Evolutionary conservation across 2,797 vertebrate species (phyloP).

Genomic region (Aythya fuligula): DNA sequence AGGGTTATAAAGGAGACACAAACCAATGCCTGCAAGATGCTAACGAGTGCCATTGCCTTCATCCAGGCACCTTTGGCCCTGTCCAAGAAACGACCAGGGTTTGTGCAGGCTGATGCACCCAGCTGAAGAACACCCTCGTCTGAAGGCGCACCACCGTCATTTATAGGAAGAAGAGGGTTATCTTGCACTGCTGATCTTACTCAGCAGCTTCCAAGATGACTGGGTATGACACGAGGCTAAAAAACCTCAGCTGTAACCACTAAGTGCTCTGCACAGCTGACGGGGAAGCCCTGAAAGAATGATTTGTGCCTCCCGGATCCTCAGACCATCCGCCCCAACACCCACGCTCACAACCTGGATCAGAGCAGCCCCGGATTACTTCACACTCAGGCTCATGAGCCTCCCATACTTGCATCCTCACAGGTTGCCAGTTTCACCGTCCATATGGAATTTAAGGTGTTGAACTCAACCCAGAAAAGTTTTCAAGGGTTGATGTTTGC

Average conservation of each 20-base stretch:
- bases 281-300: not conserved
- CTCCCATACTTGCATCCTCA: not conserved
- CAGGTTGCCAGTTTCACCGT: fast-evolving
- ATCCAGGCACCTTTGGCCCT: not conserved
- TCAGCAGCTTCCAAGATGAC: slow-evolving; percentile 33
- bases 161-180: slow-evolving; percentile 17
- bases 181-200: not conserved
- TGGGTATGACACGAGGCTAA: not conserved
- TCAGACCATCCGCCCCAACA: not conserved
- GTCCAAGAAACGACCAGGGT: fast-evolving
- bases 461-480: not conserved
- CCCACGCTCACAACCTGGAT: fast-evolving
- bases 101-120: not conserved
- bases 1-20: not conserved
- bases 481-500: not conserved
- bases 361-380: not conserved
- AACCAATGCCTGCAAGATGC: not conserved
- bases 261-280: not conserved
- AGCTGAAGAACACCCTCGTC: not conserved
- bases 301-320: not conserved
- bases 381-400: not conserved
- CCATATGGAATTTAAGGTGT: not conserved
- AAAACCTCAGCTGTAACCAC: slow-evolving; percentile 39
- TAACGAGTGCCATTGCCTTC: not conserved
- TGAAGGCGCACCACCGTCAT: not conserved